Percentiles rank a stretch among this genome's conserved stretches.
Evolutionary conservation across 2,797 vertebrate species (phyloP).

Genomic region (Notolabrus celidotus): DNA sequence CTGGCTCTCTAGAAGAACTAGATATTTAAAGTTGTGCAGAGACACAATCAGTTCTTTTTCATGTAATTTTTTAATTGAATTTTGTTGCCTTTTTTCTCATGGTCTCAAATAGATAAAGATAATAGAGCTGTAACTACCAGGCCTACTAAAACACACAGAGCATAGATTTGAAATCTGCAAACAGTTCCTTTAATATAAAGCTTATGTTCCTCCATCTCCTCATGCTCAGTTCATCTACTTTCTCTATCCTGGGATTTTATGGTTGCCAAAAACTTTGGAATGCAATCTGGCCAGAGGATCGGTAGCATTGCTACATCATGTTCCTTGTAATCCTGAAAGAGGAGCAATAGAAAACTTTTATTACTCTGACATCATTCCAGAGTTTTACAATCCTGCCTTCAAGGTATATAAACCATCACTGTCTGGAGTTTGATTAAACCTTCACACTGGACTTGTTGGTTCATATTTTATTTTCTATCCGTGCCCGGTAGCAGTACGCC

Average conservation of each 20-base stretch:
- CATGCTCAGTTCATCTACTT: no score
- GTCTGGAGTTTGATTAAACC: constrained; percentile 35
- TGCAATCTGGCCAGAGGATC: not conserved
- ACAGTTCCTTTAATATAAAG: no score
- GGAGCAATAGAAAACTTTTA: not conserved
- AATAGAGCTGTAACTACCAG: no score
- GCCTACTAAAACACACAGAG: no score
- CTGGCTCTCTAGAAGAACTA: no score
- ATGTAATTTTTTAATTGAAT: no score
- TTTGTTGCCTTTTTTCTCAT: no score
- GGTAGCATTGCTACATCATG: not conserved
- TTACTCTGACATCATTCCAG: constrained; percentile 11
- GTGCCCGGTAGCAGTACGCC: not conserved
- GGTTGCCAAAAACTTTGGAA: not conserved
- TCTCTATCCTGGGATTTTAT: not conserved
- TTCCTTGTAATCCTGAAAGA: not conserved
- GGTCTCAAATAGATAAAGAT: no score
- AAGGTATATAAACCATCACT: constrained; percentile 15
- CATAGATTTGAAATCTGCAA: no score
- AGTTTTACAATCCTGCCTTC: constrained; percentile 10
- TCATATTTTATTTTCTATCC: constrained; percentile 23
- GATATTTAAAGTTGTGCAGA: no score
- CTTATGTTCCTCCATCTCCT: no score
- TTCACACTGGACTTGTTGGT: constrained; percentile 18
- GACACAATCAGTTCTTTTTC: no score